A percentile compares a stretch with the other conserved stretches of the same genome.
These are phyloP conservation scores for Apamea sordens DNA, from an alignment of 2,888 invertebrate species.

Conservation along the genomic window DNA sequence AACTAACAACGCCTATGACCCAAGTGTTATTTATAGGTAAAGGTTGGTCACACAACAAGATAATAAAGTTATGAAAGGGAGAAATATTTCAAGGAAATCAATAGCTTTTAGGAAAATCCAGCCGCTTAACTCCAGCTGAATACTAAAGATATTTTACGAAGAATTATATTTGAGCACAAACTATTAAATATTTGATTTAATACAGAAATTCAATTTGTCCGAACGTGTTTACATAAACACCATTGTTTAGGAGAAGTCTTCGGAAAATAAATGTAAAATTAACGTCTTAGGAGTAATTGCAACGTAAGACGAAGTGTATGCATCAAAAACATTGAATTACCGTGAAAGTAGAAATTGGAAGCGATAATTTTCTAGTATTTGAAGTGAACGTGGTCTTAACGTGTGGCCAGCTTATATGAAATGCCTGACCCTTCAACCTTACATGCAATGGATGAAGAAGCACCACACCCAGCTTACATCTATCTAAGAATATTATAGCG, in stretches of 20 bases:
- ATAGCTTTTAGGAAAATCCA: constrained; percentile 6
- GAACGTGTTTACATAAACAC: neutral
- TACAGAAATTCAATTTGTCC: neutral
- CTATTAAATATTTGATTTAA: neutral
- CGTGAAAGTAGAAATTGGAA: constrained; percentile 77
- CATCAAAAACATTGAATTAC: constrained; percentile 60
- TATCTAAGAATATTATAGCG: constrained; percentile 38
- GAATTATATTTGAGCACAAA: neutral
- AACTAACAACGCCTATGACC: constrained; percentile 49
- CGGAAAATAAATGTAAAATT: constrained; percentile 12
- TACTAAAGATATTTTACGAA: constrained; percentile 8
- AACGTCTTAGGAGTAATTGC: constrained; percentile 6
- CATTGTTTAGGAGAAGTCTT: neutral
- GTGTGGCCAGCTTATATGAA: constrained; percentile 73
- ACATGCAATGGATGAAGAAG: constrained; percentile 68
- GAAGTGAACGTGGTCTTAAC: constrained; percentile 60
- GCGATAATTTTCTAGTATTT: constrained; percentile 72
- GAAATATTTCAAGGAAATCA: constrained; percentile 23
- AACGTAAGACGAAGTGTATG: constrained; percentile 40
- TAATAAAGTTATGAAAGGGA: constrained; percentile 36
- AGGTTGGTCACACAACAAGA: constrained; percentile 51
- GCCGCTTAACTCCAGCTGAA: neutral
- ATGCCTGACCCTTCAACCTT: constrained; percentile 67
- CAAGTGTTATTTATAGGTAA: constrained; percentile 46
- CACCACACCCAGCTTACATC: constrained; percentile 52